Conservation (phyloP, 2,888 invertebrate genomes). For the Cephus runcator region DNA sequence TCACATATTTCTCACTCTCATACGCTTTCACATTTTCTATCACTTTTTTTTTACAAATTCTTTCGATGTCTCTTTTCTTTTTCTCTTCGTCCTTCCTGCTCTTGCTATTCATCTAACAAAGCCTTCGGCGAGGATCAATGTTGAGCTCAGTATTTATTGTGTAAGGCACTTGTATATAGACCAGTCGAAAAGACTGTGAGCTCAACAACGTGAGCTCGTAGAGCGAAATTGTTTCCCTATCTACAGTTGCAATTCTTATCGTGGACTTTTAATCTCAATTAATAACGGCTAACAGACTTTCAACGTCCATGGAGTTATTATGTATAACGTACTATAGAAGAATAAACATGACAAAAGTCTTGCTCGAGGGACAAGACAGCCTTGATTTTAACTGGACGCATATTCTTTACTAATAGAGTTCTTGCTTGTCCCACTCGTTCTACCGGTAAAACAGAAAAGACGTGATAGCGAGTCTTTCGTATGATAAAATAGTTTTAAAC, state of each 20-base stretch:
- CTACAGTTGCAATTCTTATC: background rate
- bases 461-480: background rate
- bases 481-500: background rate
- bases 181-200: background rate
- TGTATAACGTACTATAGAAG: background rate
- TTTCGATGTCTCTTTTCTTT: background rate
- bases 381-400: background rate
- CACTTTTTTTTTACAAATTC: background rate
- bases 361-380: background rate
- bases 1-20: background rate
- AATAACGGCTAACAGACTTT: background rate
- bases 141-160: background rate
- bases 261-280: background rate
- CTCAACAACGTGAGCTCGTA: background rate
- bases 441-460: background rate
- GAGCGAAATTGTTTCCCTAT: background rate
- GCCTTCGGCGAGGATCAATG: background rate
- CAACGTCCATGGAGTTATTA: background rate
- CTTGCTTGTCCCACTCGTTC: background rate
- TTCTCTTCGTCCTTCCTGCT: background rate
- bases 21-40: background rate
- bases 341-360: background rate
- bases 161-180: background rate
- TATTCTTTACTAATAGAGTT: background rate
- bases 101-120: background rate